Base-by-base conservation (phyloP, 2,888 invertebrate species). In the Dusona sp. region DNA sequence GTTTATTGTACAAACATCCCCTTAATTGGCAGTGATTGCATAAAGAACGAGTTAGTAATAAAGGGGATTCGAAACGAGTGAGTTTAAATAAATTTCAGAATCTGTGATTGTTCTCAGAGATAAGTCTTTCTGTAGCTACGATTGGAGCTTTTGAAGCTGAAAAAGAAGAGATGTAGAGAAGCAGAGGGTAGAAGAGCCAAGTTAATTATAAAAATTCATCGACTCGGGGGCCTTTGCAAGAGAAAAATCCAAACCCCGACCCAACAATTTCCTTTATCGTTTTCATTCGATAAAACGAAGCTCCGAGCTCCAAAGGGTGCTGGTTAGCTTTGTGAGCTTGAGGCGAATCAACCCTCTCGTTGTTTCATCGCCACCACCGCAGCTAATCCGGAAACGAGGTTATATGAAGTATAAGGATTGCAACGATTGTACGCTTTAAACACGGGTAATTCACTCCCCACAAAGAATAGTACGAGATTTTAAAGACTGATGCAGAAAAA, bases 151-250 rank as follows among this genome's bases (percentile, higher is more conserved):
- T 36, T 64, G 9, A 13, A 42, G 11, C 19, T 4, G 70, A 25
- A 42, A 33, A 65, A 33, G 8, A n/a, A n/a, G 22, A 36, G 22
- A 16, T 13, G 33, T 13, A 25, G 42, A 54, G 13, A 11, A 38
- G 45, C 13, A 25, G 36, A 67, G 42, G n/a, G 57, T 29, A 25
- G 57, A 45, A 74, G 81, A 82, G 68, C 36, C 33, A 81, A 81
- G 77, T 81, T 81, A 86, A 86, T 86, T 84, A 84, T 83, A 84
- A 78, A 86, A 86, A 86, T 86, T 81, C 81, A 81, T 86, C 73
- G 80, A 73, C 81, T 81, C 3, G 64, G 19, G 54, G 48, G 22
- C 6, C 33, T 25, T 19, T 38, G 61, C 25, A 67, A 36, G 38
- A 54, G 45, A 72, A 4, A 22, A 64, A 33, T 80, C 51, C 25